These are phyloP conservation scores for Parazoanthus swiftii DNA, from an alignment of 92 coral and sea anemone species.

Conservation along the genomic window DNA sequence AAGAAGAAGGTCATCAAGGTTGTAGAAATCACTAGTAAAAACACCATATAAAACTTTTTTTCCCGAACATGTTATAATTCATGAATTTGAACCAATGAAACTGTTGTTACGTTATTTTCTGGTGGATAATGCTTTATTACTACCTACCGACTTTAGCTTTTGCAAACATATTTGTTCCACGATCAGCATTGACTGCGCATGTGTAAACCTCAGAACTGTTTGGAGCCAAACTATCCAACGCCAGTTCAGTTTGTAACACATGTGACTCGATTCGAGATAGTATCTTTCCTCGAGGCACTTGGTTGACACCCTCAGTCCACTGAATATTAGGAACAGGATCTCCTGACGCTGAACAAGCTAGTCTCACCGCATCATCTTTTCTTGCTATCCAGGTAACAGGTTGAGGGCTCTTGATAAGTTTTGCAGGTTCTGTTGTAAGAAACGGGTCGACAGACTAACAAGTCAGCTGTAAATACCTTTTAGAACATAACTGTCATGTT, in stretches of 20 bases:
- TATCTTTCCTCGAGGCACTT: neutral
- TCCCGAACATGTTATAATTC: no score
- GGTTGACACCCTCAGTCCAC: neutral
- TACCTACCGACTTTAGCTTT: neutral
- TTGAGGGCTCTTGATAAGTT: neutral
- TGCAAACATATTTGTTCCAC: neutral
- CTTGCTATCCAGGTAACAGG: neutral
- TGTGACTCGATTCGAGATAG: neutral
- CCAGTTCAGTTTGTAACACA: constrained; percentile 1
- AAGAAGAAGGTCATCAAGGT: no score
- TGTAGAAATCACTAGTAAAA: no score
- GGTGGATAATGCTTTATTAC: no score
- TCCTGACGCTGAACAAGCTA: constrained; percentile 7
- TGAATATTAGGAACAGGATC: neutral
- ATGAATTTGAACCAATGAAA: no score
- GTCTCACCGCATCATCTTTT: neutral
- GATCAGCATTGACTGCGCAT: neutral
- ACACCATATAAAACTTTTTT: no score
- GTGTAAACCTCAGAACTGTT: neutral
- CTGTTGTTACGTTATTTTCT: no score
- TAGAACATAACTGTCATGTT: no score
- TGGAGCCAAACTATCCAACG: neutral
- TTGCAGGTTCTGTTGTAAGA: neutral
- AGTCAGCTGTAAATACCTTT: neutral
- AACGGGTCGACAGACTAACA: neutral